These are phyloP conservation scores for Porites lobata DNA, from an alignment of 92 coral and sea anemone genomes.

Conservation along the genomic window DNA sequence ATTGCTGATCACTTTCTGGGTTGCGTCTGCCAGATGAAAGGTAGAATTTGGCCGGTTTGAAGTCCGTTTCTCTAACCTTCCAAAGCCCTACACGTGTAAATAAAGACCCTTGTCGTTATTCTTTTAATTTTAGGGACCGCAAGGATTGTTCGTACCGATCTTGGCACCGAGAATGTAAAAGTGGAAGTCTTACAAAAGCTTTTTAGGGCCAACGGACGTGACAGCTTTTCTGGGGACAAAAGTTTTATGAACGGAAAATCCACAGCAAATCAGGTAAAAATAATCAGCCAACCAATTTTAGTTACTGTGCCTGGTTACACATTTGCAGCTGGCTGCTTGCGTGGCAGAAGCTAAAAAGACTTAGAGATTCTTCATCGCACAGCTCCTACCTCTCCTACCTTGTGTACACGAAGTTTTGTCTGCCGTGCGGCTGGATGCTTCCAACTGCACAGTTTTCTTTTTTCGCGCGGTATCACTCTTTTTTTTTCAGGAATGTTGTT, in stretches of 20 bases:
- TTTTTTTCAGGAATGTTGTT: too few species aligned
- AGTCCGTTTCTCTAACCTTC: neutral
- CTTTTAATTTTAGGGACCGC: conserved; percentile 38
- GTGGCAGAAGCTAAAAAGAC: neutral
- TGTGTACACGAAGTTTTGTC: too few species aligned
- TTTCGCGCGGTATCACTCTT: too few species aligned
- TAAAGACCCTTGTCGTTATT: neutral
- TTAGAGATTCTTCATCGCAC: neutral
- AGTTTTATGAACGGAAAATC: conserved; percentile 55
- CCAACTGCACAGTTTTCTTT: too few species aligned
- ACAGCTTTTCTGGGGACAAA: conserved; percentile 48
- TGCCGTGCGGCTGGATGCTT: too few species aligned
- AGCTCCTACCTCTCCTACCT: too few species aligned
- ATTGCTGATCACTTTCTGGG: conserved; percentile 36
- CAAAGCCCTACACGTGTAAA: neutral
- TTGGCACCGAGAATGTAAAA: conserved; percentile 47
- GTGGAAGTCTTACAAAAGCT: conserved; percentile 30
- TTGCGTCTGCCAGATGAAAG: conserved; percentile 38
- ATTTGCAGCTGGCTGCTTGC: neutral
- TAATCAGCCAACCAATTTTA: neutral
- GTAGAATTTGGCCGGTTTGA: conserved; percentile 2
- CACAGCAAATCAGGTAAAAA: conserved; percentile 28
- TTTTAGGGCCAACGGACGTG: conserved; percentile 36
- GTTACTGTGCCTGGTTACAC: neutral
- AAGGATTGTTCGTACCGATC: conserved; percentile 52